These are phyloP conservation scores for Pristionchus exspectatus DNA, from an alignment of 2,888 invertebrate species.

Conservation along the genomic window DNA sequence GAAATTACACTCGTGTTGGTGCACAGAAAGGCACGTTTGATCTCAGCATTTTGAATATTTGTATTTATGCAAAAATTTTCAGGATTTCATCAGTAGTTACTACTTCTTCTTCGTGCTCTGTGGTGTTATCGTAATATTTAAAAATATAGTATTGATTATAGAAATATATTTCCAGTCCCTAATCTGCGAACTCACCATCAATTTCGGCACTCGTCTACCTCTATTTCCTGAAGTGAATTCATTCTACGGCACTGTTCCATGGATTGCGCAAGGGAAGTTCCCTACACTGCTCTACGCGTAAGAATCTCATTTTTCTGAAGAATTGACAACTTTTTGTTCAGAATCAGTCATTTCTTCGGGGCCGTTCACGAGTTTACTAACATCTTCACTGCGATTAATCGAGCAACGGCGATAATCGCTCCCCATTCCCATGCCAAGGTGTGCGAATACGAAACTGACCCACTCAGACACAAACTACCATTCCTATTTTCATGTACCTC, in stretches of 20 bases:
- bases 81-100: slow-evolving; percentile 32
- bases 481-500: neutral
- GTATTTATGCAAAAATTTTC: neutral
- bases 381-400: neutral
- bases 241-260: neutral
- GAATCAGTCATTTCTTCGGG: slow-evolving; percentile 17
- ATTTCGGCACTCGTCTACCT: slow-evolving; percentile 25
- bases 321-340: neutral
- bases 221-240: slow-evolving; percentile 22
- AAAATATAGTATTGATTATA: neutral
- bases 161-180: neutral
- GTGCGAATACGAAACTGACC: neutral
- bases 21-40: neutral
- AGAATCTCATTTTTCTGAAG: neutral
- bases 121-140: neutral
- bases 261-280: neutral
- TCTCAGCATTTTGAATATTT: neutral
- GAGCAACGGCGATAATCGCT: neutral
- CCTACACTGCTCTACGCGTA: slow-evolving; percentile 12
- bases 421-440: slow-evolving; percentile 1
- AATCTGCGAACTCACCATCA: slow-evolving; percentile 11
- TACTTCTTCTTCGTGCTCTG: slow-evolving; percentile 40
- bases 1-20: neutral
- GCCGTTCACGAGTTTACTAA: slow-evolving; percentile 7
- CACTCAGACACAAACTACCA: too few relatives aligned